A percentile compares a stretch with the other conserved stretches of the same genome.
These are phyloP conservation scores for Catagonus wagneri DNA, from an alignment of 2,113 vertebrate genomes.

Conservation along the genomic window DNA sequence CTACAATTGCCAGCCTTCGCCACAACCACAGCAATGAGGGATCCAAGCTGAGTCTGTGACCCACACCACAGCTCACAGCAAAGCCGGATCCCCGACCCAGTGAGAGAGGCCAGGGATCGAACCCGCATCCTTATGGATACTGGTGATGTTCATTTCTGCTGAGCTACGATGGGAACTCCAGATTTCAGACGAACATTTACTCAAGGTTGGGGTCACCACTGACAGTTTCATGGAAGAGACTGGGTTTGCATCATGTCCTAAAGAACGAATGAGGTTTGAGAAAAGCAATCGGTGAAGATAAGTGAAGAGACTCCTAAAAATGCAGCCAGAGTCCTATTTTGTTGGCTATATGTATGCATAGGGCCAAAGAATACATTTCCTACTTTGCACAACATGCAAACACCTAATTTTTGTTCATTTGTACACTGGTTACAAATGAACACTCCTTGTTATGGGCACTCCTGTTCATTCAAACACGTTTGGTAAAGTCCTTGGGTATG, in stretches of 20 bases:
- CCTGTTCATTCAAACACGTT: background rate
- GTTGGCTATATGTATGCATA: background rate
- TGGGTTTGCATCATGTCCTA: background rate
- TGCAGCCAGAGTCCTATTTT: background rate
- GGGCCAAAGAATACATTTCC: background rate
- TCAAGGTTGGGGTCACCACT: background rate
- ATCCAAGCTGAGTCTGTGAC: too few relatives aligned
- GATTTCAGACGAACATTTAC: too few relatives aligned
- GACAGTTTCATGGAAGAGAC: background rate
- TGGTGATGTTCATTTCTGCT: too few relatives aligned
- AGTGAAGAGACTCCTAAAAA: background rate
- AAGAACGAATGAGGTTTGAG: background rate
- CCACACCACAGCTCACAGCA: too few relatives aligned
- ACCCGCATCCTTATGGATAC: too few relatives aligned
- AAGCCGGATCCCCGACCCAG: too few relatives aligned
- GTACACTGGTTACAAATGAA: background rate
- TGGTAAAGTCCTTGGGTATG: background rate
- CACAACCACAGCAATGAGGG: too few relatives aligned
- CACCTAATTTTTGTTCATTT: conserved; percentile 8
- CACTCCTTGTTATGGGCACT: background rate
- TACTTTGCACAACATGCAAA: background rate
- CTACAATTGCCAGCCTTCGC: too few relatives aligned
- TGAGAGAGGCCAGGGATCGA: too few relatives aligned
- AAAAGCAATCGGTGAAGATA: background rate
- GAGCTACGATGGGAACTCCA: too few relatives aligned